Evolutionary conservation across 2,797 vertebrate species (phyloP), one percentile per base, ranked within the genome.

Genomic region (Pampus argenteus): DNA sequence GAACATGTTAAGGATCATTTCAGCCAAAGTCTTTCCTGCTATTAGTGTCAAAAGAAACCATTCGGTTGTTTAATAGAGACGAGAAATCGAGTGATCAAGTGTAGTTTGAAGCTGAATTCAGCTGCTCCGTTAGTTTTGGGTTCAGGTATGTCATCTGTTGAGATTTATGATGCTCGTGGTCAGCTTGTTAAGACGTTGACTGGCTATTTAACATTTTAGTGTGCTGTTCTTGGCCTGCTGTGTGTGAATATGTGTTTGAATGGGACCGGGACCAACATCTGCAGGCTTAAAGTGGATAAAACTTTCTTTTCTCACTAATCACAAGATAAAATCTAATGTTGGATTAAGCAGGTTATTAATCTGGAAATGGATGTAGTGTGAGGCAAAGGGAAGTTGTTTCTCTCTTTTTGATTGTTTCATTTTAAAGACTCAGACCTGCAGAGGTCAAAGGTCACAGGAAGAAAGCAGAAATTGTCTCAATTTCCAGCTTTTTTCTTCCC

Each of bases 161-260:
- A 70, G 70, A 74, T 71, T 71, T 67, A 74, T 9, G 51, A 62
- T 1, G 0, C 49, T 38, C 34, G 28, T 31, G 45, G 48, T 60
- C 36, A 10, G 54, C 25, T 48, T 45, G 58, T 64, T 13, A 40
- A 23, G 10, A 52, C 6, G 10, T 28, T 5, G 31, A 20, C 34
- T 1, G 36, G 56, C 28, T 15, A 14, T 62, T 62, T 61, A 5
- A 47, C 50, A 23, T 52, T 66, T 77, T 26, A 56, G 45, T 23
- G 60, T 40, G 60, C 38, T 62, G 25, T 11, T 61, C 9, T 74
- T 70, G 74, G 79, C 74, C 66, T n/a, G n/a, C 1, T 0, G 38
- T 26, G 34, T 54, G 45, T 18, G 48, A 44, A 36, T 11, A 57
- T 52, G 58, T 48, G n/a, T 54, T 45, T 58, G 26, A n/a, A 14